Conservation (phyloP, 2,888 invertebrate genomes). For the Calameuta idolon region DNA sequence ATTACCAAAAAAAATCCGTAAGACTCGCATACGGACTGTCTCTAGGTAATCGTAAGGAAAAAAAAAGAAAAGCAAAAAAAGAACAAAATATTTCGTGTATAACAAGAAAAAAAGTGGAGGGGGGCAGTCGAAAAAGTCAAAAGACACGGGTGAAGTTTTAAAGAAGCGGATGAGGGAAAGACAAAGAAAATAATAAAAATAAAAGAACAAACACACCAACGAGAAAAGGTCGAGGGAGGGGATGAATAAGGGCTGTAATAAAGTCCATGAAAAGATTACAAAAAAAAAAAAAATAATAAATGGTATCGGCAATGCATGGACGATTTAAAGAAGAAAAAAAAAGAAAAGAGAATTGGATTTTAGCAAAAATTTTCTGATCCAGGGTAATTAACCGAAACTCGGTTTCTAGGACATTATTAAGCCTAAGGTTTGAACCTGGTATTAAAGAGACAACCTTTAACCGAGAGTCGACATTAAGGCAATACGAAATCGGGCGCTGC, state of each 20-base stretch:
- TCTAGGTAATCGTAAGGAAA: slow-evolving; percentile 48
- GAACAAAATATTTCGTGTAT: slow-evolving; percentile 56
- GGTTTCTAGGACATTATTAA: slow-evolving; percentile 41
- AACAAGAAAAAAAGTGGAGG: slow-evolving; percentile 29
- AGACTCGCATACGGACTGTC: slow-evolving; percentile 43
- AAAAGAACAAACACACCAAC: slow-evolving; percentile 10
- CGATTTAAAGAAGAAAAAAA: slow-evolving; percentile 36
- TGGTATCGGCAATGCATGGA: slow-evolving; percentile 4
- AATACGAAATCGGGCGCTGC: slow-evolving; percentile 57
- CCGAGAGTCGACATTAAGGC: slow-evolving; percentile 63
- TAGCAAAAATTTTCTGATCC: slow-evolving; percentile 62
- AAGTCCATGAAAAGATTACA: not conserved
- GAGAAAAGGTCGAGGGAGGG: not conserved
- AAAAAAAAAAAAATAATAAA: not conserved
- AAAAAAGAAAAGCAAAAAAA: slow-evolving; percentile 36
- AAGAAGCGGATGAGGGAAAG: slow-evolving; percentile 32
- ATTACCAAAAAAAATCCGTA: slow-evolving; percentile 52
- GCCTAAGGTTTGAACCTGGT: slow-evolving; percentile 31
- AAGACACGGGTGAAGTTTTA: slow-evolving; percentile 28
- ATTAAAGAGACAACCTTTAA: slow-evolving; percentile 45
- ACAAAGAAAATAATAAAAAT: slow-evolving; percentile 15
- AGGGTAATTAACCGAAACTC: slow-evolving; percentile 63
- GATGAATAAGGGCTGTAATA: not conserved
- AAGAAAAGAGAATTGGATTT: slow-evolving; percentile 55
- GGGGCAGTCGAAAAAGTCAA: slow-evolving; percentile 17